Evolutionary conservation across 2,797 vertebrate genomes (phyloP), one percentile per base, ranked within the genome.

Genomic region (Yasuhikotakia modesta): DNA sequence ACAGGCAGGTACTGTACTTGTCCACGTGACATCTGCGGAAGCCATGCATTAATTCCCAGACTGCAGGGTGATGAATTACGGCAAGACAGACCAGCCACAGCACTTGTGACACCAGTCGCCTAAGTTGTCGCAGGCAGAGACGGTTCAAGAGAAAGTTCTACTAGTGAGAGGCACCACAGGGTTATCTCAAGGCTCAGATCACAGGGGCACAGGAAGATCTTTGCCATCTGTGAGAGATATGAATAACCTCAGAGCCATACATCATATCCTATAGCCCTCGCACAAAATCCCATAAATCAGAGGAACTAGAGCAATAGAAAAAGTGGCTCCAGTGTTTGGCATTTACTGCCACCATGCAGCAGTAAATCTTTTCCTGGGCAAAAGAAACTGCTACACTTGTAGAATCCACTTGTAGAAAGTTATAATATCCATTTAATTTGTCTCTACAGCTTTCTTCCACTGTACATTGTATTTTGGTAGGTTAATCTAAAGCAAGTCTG

Each of bases 211-310:
- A 83, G 86, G 81, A 85, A 84, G 83, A 85, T 85, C 87, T 86
- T 85, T 88, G 87, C 87, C 89, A 91, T 89, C 84, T 91, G 88
- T 88, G 89, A 83, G 80, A 77, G 90, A 90, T 90, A 91, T 91
- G 89, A 93, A 93, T 94, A 93, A 90, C 88, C 57, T 16, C 78
- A 83, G 21, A 77, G 86, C 86, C 83, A 85, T 90, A 86, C 83
- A 91, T 91, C 88, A 90, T 87, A 85, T 85, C 77, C 79, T 60
- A 78, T 63, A 75, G 22, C 60, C 67, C 53, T 32, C 65, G 71
- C 70, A 74, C 60, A 79, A 82, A 81, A 57, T 78, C 64, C 71
- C 57, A 73, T 85, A 78, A 86, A 83, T 84, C 72, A 85, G 85
- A 73, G 43, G 35, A 72, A 61, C 21, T 72, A 81, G 76, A 80